Evolutionary conservation across 37 sponge, comb jelly and placozoan genomes (phyloP).

Genomic region (Ephydatia muelleri): DNA sequence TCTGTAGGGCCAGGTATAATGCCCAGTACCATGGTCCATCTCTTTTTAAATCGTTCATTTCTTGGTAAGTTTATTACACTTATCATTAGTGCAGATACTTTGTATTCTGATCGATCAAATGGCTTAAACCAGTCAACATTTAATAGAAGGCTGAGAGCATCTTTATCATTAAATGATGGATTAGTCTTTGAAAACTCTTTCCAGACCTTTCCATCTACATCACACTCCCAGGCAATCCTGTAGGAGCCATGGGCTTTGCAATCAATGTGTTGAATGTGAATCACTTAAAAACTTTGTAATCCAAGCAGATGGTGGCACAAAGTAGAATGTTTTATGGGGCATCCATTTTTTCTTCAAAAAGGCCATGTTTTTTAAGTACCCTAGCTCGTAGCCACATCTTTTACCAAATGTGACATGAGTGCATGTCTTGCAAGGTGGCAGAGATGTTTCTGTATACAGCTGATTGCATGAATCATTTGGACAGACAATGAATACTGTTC

Average conservation of each 20-base stretch:
- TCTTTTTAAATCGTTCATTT: slow-evolving; percentile 1
- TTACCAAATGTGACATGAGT: background rate
- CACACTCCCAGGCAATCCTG: background rate
- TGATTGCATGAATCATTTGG: background rate
- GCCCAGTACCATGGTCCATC: background rate
- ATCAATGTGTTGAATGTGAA: background rate
- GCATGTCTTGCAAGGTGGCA: background rate
- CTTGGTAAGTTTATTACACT: background rate
- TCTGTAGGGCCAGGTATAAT: slow-evolving; percentile 1
- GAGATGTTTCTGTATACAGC: slow-evolving; percentile 1
- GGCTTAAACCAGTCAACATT: slow-evolving; percentile 1
- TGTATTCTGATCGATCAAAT: background rate
- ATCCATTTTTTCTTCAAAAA: background rate
- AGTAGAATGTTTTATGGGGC: background rate
- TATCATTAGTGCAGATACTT: background rate
- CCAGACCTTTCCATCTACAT: background rate
- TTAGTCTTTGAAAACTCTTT: background rate
- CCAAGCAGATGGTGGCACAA: slow-evolving; percentile 1
- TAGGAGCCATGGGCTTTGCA: background rate
- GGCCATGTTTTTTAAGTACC: background rate
- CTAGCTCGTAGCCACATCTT: background rate
- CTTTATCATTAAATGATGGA: background rate
- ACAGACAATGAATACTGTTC: background rate
- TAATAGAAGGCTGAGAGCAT: background rate
- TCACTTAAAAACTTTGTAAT: slow-evolving; percentile 1